Evolutionary conservation across 2,113 vertebrate genomes (phyloP), one percentile per base, ranked within the genome.

Genomic region (Puntigrus tetrazona): DNA sequence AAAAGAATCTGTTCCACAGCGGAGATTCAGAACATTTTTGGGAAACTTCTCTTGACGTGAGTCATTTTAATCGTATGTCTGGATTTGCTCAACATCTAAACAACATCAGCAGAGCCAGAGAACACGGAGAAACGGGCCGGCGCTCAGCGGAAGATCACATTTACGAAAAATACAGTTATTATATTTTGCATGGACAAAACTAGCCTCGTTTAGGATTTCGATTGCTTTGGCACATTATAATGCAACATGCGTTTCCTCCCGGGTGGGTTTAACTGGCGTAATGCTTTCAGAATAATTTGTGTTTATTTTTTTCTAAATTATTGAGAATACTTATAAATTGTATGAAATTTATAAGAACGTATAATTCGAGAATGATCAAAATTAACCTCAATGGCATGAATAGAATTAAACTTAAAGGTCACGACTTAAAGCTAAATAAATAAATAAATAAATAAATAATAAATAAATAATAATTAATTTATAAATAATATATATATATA

Each of bases 21-120:
- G 1, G 11, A 59, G 36, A 59, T 63, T 34, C 27, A 36, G 78
- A 90, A 85, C 81, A 87, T 80, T 84, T 70, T 75, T 77, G 81
- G 87, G 29, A 86, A 36, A 76, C 9, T 85, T 52, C 20, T 52
- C 50, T 52, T 55, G 50, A 55, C 50, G 20, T 55, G 20, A 55
- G 50, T 55, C 50, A 55, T 55, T 55, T 55, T 55, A 55, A 55
- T 22, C 50, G 20, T 20, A 55, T 22, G 18, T 55, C 50, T 55
- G 50, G 50, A 55, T 55, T 57, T 9, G 22, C 52, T 57, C 52
- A 57, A 57, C 52, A 57, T 57, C 22, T 57, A 57, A 57, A 57
- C 52, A n/a, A 55, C 52, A 55, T 55, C 52, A n/a, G 7, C 52
- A 1, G 52, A 55, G 20, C 52, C 52, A 55, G 9, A 57, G 20